Conservation (phyloP, 2,797 vertebrate species). For the Otolemur crassicaudatus region DNA sequence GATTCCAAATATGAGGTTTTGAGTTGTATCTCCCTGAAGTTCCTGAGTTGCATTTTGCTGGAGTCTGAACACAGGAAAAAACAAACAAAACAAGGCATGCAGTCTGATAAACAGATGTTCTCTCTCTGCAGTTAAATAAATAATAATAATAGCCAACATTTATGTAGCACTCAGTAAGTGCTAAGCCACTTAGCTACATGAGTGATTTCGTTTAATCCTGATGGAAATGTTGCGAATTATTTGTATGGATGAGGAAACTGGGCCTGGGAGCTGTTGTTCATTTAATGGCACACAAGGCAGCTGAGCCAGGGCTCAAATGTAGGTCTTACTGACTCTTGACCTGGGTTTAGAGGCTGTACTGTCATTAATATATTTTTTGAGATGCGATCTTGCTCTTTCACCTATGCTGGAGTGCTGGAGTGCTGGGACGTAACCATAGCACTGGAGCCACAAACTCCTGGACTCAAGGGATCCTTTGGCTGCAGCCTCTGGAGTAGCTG, state of each 20-base stretch:
- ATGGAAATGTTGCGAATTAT: conserved; percentile 44
- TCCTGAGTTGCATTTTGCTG: not conserved
- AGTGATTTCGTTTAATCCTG: not conserved
- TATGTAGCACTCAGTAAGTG: not conserved
- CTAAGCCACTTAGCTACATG: not conserved
- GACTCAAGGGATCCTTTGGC: not conserved
- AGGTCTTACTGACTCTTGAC: conserved; percentile 26
- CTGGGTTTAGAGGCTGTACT: conserved; percentile 31
- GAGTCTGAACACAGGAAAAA: not conserved
- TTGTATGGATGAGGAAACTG: not conserved
- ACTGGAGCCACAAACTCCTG: not conserved
- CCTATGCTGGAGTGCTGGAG: not conserved
- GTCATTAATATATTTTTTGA: not conserved
- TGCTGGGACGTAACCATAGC: not conserved
- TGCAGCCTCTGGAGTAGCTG: not conserved
- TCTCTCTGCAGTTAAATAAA: not conserved
- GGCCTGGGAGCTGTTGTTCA: not conserved
- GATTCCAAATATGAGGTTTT: conserved; percentile 13
- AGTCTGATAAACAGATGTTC: not conserved
- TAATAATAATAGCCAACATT: not conserved
- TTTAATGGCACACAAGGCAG: not conserved
- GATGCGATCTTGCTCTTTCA: not conserved
- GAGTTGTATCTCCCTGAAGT: not conserved
- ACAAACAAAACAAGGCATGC: not conserved
- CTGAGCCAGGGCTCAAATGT: not conserved